Evolutionary conservation across 2,797 vertebrate species (phyloP).

Genomic region (Mormyrus proboscirostris): DNA sequence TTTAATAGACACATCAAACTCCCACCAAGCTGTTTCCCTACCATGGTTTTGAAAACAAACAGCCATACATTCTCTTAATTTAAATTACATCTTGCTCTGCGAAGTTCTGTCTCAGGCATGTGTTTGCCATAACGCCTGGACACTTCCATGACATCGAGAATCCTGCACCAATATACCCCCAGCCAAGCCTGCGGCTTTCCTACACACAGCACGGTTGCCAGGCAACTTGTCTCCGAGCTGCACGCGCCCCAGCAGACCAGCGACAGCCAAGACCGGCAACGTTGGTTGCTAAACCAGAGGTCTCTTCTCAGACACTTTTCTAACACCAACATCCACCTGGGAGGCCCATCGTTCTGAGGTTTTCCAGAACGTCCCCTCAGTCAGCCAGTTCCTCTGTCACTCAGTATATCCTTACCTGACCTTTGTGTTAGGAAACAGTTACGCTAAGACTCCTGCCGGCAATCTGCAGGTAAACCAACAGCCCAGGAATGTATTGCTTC

Average conservation of each 20-base stretch:
- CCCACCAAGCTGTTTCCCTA: not conserved
- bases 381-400: not conserved
- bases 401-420: not conserved
- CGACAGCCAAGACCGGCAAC: not conserved
- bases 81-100: not conserved
- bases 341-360: constrained; percentile 15
- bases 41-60: not conserved
- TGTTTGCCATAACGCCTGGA: not conserved
- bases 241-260: not conserved
- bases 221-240: not conserved
- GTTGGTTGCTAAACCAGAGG: not conserved
- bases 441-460: not conserved
- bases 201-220: not conserved
- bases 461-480: not conserved
- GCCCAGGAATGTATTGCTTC: not conserved
- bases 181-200: not conserved
- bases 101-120: not conserved
- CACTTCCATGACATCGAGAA: not conserved
- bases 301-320: not conserved
- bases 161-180: not conserved
- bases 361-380: not conserved
- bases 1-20: not conserved
- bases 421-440: not conserved
- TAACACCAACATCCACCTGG: not conserved
- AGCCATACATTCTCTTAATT: not conserved